Conservation (phyloP, 2,113 vertebrate species). For the Struthidea cinerea region DNA sequence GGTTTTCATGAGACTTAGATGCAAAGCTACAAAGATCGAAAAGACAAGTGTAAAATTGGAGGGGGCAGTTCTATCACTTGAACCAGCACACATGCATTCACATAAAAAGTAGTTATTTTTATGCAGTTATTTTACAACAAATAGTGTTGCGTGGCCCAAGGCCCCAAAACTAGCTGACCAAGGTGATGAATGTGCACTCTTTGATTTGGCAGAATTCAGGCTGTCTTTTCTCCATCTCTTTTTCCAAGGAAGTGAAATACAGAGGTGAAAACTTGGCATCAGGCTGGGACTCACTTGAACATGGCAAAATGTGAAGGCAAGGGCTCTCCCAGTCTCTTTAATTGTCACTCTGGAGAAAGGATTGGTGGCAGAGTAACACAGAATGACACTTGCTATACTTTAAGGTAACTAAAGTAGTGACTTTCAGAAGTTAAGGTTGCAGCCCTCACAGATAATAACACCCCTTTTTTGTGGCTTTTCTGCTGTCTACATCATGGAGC, state of each 20-base stretch:
- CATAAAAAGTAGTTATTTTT: neutral
- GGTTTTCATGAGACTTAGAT: neutral
- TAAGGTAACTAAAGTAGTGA: neutral
- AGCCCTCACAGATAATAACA: neutral
- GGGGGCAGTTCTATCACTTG: neutral
- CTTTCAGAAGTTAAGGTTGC: neutral
- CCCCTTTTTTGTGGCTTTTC: neutral
- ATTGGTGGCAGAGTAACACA: neutral
- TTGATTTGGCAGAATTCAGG: neutral
- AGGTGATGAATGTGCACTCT: neutral
- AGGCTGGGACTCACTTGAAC: neutral
- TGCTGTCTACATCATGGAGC: neutral
- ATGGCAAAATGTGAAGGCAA: neutral
- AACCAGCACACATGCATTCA: neutral
- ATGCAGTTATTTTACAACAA: too few relatives aligned
- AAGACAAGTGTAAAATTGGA: neutral
- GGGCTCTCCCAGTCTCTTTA: neutral
- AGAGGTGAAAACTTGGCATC: neutral
- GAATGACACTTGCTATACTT: neutral
- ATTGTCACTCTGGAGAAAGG: neutral
- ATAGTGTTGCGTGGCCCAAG: neutral
- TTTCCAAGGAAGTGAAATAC: neutral
- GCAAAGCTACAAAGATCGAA: neutral
- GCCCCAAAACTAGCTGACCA: neutral
- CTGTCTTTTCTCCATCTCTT: neutral